Conservation (phyloP, 1,140 invertebrate genomes). For the Zaprionus capensis region DNA sequence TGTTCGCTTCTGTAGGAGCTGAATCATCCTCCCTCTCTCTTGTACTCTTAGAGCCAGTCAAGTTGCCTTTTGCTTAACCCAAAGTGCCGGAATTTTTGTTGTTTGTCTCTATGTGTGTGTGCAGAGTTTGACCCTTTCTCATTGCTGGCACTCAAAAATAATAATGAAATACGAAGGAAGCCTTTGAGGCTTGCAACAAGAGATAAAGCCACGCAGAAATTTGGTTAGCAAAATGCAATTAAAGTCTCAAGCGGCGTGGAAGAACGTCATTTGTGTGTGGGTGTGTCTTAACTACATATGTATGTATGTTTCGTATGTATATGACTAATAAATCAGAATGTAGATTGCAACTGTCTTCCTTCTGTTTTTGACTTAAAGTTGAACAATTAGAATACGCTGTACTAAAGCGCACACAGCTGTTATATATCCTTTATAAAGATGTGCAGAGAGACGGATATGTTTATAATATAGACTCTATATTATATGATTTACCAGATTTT, state of each 20-base stretch:
- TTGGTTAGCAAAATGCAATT: constrained; percentile 6
- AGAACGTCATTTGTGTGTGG: not conserved
- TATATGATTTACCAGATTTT: too few relatives aligned
- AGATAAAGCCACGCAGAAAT: not conserved
- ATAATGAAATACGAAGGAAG: constrained; percentile 1
- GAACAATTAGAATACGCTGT: not conserved
- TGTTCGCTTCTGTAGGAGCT: constrained; percentile 29
- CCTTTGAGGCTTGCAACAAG: not conserved
- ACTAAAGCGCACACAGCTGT: too few relatives aligned
- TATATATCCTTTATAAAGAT: too few relatives aligned
- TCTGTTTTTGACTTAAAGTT: not conserved
- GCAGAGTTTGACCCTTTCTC: not conserved
- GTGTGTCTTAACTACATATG: too few relatives aligned
- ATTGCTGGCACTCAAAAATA: constrained; percentile 1
- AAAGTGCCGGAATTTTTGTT: not conserved
- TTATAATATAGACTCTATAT: too few relatives aligned
- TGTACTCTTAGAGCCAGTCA: not conserved
- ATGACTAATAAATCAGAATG: too few relatives aligned
- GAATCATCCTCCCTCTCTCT: not conserved
- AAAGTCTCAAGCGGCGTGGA: constrained; percentile 3
- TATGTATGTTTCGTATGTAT: too few relatives aligned
- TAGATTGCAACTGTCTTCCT: too few relatives aligned
- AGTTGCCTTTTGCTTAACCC: not conserved
- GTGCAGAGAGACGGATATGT: too few relatives aligned
- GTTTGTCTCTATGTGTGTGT: not conserved